Conservation (phyloP, 2,797 vertebrate species). For the Siniperca undulata region DNA sequence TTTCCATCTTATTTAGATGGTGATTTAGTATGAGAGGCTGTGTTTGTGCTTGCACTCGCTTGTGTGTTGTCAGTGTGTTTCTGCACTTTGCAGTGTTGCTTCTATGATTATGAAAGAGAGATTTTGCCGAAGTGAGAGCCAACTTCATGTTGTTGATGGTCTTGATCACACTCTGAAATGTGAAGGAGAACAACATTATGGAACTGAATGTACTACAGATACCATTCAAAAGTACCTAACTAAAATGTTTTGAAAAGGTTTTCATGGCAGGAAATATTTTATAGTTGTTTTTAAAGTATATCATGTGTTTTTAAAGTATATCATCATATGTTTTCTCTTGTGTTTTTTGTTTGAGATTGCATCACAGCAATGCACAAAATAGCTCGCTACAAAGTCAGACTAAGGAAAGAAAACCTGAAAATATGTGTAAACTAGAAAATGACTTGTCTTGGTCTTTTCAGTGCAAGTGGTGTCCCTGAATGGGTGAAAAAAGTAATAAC, state of each 20-base stretch:
- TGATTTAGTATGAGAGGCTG: constrained; percentile 16
- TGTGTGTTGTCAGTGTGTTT: constrained; percentile 15
- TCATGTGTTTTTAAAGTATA: no score
- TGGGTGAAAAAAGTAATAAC: constrained; percentile 43
- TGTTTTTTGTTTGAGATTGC: constrained; percentile 27
- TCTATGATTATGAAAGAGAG: constrained; percentile 25
- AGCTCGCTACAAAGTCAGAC: constrained; percentile 2
- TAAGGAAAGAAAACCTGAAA: constrained; percentile 21
- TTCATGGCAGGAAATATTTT: background rate
- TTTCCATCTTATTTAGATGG: constrained; percentile 55
- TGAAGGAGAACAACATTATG: constrained; percentile 2
- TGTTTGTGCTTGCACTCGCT: constrained; percentile 19
- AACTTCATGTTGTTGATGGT: constrained; percentile 16
- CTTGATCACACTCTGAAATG: constrained; percentile 30
- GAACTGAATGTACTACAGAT: constrained; percentile 1
- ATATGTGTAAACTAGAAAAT: constrained; percentile 29
- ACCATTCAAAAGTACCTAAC: background rate
- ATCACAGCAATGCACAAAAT: constrained; percentile 11
- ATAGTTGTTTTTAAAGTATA: constrained; percentile 15
- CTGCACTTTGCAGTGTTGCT: constrained; percentile 19
- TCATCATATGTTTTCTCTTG: constrained; percentile 8
- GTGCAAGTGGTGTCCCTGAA: constrained; percentile 34
- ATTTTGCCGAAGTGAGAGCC: constrained; percentile 19
- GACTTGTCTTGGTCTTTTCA: constrained; percentile 26
- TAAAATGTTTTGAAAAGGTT: constrained; percentile 7